Conservation (phyloP, 2,888 invertebrate species). For the Erebia aethiops region DNA sequence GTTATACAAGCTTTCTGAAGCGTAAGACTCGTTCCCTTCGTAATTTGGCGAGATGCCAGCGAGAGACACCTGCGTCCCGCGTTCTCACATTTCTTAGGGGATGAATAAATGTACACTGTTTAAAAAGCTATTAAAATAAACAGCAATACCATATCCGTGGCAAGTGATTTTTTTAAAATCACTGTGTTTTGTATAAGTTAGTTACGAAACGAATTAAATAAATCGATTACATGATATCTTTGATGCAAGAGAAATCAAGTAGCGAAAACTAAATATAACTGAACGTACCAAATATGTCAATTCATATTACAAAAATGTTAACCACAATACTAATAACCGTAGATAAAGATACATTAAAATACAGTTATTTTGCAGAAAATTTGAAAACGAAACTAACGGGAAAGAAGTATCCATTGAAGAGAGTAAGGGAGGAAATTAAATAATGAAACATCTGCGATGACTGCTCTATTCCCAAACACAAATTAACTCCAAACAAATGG, state of each 20-base stretch:
- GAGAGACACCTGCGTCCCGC: slow-evolving; percentile 40
- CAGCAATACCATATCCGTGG: not conserved
- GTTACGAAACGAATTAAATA: too few species aligned
- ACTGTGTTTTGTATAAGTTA: not conserved
- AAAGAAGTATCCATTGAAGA: not conserved
- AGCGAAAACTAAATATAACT: not conserved
- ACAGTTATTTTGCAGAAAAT: not conserved
- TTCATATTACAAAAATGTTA: not conserved
- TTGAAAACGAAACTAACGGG: not conserved
- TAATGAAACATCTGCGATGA: slow-evolving; percentile 66
- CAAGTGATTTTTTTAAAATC: not conserved
- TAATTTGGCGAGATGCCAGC: slow-evolving; percentile 42
- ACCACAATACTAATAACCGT: not conserved
- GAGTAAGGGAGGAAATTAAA: slow-evolving; percentile 58
- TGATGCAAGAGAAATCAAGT: too few species aligned
- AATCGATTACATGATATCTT: too few species aligned
- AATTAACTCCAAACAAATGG: slow-evolving; percentile 65
- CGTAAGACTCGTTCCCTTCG: slow-evolving; percentile 40
- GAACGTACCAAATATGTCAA: not conserved
- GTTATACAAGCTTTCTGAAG: slow-evolving; percentile 32
- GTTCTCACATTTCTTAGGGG: slow-evolving; percentile 17
- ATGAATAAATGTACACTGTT: slow-evolving; percentile 21
- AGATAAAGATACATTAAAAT: not conserved
- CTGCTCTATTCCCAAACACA: slow-evolving; percentile 51
- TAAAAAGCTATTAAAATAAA: slow-evolving; percentile 12